Base-by-base conservation (phyloP, 2,113 vertebrate genomes). In the Melanocharis versteri region DNA sequence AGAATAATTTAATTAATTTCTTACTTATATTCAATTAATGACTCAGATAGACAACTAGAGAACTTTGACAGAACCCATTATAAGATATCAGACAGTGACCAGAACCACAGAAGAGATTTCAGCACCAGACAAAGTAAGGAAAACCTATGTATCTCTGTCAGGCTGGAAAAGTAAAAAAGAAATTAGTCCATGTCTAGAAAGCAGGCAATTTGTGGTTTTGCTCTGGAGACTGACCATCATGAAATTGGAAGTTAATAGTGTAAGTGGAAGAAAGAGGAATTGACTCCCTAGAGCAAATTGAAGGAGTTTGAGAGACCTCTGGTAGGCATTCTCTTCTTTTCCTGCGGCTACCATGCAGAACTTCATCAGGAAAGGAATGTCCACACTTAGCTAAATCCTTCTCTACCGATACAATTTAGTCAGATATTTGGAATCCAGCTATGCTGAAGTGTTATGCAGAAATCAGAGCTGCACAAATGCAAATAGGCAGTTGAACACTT, bases 401-500 rank as follows among this genome's bases (percentile, higher is more conserved):
- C 13, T 81, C 22, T 62, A 44, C 30, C 19, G 37, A 27, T 20
- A 30, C 5, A 33, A 19, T 60, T 69, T 26, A 65, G 50, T 24
- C 5, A 20, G 22, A 13, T 45, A 40, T 81, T 84, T 84, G 26
- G 56, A 89, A 84, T 40, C 6, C 13, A 54, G 15, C 6, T 65
- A 16, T 27, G 30, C 4, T 77, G 3, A 87, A 42, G 5, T 30
- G 22, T 13, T 48, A 28, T 8, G 21, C 0, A 1, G 56, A 78
- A 13, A 73, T 15, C 16, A 75, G 44, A 75, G 27, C 13, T 79
- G 10, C 12, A 50, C 8, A 71, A 87, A 75, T 30, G 13, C 6
- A 70, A 81, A 65, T 1, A 54, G 5, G 4, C 3, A 61, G 8
- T 20, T n/a, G 14, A 92, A 71, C 1, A 42, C 0, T 72, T 79